Conservation (phyloP, 2,797 vertebrate species). For the Lithobates sylvaticus region DNA sequence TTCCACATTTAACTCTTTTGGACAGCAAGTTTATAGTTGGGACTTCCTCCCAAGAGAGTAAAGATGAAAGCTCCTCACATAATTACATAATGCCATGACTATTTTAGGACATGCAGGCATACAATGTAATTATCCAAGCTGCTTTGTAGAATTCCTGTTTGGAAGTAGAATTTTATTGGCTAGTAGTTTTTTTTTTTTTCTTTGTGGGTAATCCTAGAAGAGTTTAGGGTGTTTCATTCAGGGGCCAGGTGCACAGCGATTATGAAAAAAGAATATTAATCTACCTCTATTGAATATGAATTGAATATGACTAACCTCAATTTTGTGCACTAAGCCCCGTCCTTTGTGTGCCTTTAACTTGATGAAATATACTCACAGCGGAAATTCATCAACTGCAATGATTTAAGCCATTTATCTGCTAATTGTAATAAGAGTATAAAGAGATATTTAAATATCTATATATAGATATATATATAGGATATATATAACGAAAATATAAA, state of each 20-base stretch:
- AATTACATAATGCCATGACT: slow-evolving; percentile 47
- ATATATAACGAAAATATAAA: no score
- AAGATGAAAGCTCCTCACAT: slow-evolving; percentile 46
- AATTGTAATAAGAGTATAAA: no score
- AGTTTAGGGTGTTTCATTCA: background rate
- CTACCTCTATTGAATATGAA: background rate
- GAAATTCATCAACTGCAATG: no score
- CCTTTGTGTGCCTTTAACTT: no score
- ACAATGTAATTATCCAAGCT: slow-evolving; percentile 35
- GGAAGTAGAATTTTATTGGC: slow-evolving; percentile 29
- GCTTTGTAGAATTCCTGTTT: slow-evolving; percentile 33
- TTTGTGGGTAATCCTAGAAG: slow-evolving; percentile 11
- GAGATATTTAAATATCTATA: no score
- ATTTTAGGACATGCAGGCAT: slow-evolving; percentile 30
- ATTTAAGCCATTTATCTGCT: no score
- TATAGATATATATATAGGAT: no score
- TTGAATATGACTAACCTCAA: background rate
- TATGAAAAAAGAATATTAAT: background rate
- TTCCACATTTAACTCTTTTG: slow-evolving; percentile 16
- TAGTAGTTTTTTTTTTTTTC: slow-evolving; percentile 9
- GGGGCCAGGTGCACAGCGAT: slow-evolving; percentile 10
- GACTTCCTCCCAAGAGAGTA: slow-evolving; percentile 9
- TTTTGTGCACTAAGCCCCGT: no score
- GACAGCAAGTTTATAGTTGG: background rate
- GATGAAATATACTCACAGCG: no score